Conservation (phyloP, 1,140 invertebrate species). For the Drosophila mayri region DNA sequence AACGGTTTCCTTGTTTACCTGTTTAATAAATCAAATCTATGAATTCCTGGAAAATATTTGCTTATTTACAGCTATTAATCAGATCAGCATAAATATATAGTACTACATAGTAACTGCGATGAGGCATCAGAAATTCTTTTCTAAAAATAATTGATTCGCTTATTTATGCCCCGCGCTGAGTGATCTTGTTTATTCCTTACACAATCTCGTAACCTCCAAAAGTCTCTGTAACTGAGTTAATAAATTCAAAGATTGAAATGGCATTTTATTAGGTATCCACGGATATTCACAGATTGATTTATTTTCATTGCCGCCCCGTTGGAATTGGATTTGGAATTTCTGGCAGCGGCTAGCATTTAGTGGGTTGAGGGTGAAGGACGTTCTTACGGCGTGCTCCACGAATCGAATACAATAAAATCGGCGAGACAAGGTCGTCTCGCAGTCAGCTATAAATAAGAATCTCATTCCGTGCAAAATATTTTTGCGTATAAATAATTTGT, state of each 20-base stretch:
- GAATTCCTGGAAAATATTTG: not conserved
- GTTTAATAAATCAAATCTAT: conserved; percentile 18
- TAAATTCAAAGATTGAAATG: conserved; percentile 19
- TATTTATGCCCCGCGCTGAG: conserved; percentile 24
- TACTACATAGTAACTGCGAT: conserved; percentile 8
- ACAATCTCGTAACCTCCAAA: conserved; percentile 16
- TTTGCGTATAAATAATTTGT: conserved; percentile 76
- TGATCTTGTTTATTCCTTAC: conserved; percentile 35
- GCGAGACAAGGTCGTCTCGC: conserved; percentile 73
- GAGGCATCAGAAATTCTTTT: conserved; percentile 10
- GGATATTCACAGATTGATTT: conserved; percentile 23
- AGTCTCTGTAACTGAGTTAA: not conserved
- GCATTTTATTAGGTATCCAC: conserved; percentile 16
- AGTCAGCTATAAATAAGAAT: conserved; percentile 69
- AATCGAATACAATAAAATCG: conserved; percentile 31
- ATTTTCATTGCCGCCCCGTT: conserved; percentile 26
- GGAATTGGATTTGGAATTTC: conserved; percentile 53
- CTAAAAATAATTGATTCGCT: conserved; percentile 29
- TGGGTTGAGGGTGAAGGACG: conserved; percentile 78
- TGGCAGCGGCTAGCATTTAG: conserved; percentile 48
- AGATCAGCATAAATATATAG: conserved; percentile 22
- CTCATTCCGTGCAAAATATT: conserved; percentile 65
- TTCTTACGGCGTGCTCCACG: conserved; percentile 65
- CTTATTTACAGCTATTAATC: conserved; percentile 20
- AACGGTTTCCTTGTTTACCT: conserved; percentile 11